These are phyloP conservation scores for Bombus sylvicola DNA, from an alignment of 1,140 invertebrate species.

Conservation along the genomic window DNA sequence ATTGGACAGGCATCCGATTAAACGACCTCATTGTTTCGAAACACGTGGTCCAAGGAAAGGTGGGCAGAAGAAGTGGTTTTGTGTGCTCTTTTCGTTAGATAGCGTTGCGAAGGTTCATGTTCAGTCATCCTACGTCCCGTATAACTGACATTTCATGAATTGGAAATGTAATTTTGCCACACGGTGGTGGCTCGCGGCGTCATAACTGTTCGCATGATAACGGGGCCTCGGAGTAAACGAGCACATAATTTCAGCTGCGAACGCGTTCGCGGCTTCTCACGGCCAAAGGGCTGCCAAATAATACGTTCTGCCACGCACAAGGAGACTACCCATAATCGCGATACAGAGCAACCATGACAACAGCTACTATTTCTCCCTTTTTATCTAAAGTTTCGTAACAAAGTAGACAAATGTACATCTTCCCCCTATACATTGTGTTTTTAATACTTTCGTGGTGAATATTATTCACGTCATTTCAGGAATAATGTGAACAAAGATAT, in stretches of 20 bases:
- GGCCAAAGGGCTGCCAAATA: slow-evolving; percentile 60
- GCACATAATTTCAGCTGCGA: slow-evolving; percentile 76
- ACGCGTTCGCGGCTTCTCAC: slow-evolving; percentile 63
- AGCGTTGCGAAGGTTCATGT: slow-evolving; percentile 41
- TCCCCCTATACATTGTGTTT: neutral
- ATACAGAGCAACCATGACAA: slow-evolving; percentile 25
- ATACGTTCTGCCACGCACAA: slow-evolving; percentile 54
- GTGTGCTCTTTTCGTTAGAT: slow-evolving; percentile 49
- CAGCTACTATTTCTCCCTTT: slow-evolving; percentile 8
- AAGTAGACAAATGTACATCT: neutral
- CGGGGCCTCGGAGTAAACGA: slow-evolving; percentile 78
- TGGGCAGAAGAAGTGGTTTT: slow-evolving; percentile 9
- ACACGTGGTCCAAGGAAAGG: neutral
- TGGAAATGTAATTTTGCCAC: slow-evolving; percentile 82
- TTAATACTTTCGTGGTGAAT: neutral
- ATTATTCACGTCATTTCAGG: neutral
- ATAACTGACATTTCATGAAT: slow-evolving; percentile 82
- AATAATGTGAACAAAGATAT: too few species aligned
- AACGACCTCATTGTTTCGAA: slow-evolving; percentile 37
- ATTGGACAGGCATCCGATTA: slow-evolving; percentile 49
- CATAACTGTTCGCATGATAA: slow-evolving; percentile 80
- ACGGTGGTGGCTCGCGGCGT: slow-evolving; percentile 69
- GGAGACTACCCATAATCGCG: slow-evolving; percentile 53
- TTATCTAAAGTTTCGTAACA: neutral
- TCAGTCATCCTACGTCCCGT: slow-evolving; percentile 65